phyloP scores from a whole-genome alignment of 2,797 vertebrate species.

The Urosaurus nigricauda region DNA sequence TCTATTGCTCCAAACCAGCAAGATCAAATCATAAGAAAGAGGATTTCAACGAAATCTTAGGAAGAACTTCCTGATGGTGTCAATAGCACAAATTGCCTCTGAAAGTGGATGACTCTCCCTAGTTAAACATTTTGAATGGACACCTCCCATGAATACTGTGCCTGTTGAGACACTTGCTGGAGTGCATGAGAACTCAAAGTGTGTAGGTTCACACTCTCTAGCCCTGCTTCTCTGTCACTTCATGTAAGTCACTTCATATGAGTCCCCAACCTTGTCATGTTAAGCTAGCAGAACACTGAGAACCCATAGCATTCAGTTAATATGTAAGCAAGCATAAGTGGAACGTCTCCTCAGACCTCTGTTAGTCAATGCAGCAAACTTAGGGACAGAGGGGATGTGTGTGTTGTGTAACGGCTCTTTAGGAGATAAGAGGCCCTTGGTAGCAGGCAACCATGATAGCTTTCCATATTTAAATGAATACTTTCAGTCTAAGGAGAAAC shows the following conservation, averaged over 20 bases:
- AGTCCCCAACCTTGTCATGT: neutral
- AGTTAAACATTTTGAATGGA: neutral
- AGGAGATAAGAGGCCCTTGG: neutral
- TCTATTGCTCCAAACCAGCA: neutral
- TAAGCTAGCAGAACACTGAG: neutral
- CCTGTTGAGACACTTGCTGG: neutral
- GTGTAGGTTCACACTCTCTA: neutral
- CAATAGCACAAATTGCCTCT: neutral
- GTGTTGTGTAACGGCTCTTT: neutral
- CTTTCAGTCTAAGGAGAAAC: neutral
- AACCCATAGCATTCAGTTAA: neutral
- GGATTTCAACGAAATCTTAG: neutral
- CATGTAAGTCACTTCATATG: neutral
- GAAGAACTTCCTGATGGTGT: neutral
- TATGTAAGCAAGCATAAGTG: neutral
- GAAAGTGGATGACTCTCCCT: neutral
- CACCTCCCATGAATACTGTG: neutral
- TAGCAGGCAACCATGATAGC: neutral
- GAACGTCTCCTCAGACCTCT: neutral
- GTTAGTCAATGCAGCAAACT: neutral
- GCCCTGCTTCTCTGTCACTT: neutral
- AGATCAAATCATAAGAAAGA: neutral
- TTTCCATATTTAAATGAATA: neutral
- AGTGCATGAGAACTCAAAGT: too few species aligned
- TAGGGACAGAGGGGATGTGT: neutral